A percentile compares a stretch with the other conserved stretches of the same genome.
These are phyloP conservation scores for Hoplostethus mediterraneus DNA, from an alignment of 2,797 vertebrate genomes.

Conservation along the genomic window DNA sequence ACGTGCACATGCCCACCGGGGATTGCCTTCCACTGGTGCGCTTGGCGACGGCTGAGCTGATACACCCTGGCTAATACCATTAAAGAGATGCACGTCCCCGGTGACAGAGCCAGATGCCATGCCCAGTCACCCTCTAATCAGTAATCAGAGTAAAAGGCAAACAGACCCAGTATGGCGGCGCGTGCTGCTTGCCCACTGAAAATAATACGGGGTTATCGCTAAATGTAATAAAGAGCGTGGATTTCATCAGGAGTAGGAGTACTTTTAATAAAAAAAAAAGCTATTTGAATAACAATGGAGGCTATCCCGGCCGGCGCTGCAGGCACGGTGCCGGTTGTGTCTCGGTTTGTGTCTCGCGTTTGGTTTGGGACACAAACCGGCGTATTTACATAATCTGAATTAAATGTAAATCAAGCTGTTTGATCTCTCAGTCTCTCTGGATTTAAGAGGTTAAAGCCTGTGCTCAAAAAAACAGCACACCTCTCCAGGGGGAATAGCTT, in stretches of 20 bases:
- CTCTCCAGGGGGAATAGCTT: slow-evolving; percentile 60
- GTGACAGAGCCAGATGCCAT: slow-evolving; percentile 55
- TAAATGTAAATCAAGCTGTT: slow-evolving; percentile 84
- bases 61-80: slow-evolving; percentile 61
- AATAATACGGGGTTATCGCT: slow-evolving; percentile 58
- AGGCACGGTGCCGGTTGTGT: slow-evolving; percentile 63
- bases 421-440: slow-evolving; percentile 75
- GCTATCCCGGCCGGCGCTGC: slow-evolving; percentile 60
- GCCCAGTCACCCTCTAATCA: slow-evolving; percentile 48
- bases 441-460: slow-evolving; percentile 81
- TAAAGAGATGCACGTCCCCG: slow-evolving; percentile 60
- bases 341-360: slow-evolving; percentile 58
- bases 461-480: slow-evolving; percentile 63
- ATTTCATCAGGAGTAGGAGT: slow-evolving; percentile 52
- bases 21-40: slow-evolving; percentile 53
- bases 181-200: slow-evolving; percentile 7
- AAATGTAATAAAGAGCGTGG: slow-evolving; percentile 36
- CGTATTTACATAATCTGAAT: slow-evolving; percentile 87
- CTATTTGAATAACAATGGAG: slow-evolving; percentile 80
- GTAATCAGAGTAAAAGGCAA: slow-evolving; percentile 40
- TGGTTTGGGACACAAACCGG: slow-evolving; percentile 72
- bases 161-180: slow-evolving; percentile 31
- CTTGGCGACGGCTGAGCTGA: slow-evolving; percentile 59
- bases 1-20: slow-evolving; percentile 53
- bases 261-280: not conserved